phyloP scores from a whole-genome alignment of 2,797 vertebrate genomes.

The Gorsachius magnificus region DNA sequence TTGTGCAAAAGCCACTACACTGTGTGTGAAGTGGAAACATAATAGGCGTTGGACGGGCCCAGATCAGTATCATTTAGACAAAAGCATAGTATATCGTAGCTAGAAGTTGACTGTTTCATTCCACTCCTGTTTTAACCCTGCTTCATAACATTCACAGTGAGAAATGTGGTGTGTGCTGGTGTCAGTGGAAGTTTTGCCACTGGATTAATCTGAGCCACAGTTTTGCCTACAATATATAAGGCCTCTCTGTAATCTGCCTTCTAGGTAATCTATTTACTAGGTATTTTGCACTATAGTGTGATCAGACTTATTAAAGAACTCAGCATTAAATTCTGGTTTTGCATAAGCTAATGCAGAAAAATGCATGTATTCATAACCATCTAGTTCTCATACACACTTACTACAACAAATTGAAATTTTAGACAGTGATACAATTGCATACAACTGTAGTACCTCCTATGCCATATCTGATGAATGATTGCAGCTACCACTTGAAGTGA shows the following conservation, averaged over 20 bases:
- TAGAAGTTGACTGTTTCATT: background rate
- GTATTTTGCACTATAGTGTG: background rate
- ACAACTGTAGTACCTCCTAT: background rate
- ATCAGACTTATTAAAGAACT: background rate
- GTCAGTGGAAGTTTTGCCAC: background rate
- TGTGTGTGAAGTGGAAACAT: background rate
- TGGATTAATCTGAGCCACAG: background rate
- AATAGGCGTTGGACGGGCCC: background rate
- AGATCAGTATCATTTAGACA: background rate
- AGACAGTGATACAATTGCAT: background rate
- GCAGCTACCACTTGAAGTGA: background rate
- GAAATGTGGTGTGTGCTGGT: background rate
- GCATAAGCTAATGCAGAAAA: background rate
- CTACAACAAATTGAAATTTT: background rate
- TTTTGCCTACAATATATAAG: background rate
- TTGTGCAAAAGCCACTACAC: background rate
- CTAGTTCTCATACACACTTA: background rate
- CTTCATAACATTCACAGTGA: background rate
- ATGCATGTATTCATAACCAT: rapidly evolving
- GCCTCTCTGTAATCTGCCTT: background rate
- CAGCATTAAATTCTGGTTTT: background rate
- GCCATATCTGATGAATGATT: background rate
- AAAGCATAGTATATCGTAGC: background rate
- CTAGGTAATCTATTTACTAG: background rate
- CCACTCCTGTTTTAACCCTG: background rate